Evolutionary conservation across 2,888 invertebrate species (phyloP), one percentile per base, ranked within the genome.

Genomic region (Nowickia ferox): DNA sequence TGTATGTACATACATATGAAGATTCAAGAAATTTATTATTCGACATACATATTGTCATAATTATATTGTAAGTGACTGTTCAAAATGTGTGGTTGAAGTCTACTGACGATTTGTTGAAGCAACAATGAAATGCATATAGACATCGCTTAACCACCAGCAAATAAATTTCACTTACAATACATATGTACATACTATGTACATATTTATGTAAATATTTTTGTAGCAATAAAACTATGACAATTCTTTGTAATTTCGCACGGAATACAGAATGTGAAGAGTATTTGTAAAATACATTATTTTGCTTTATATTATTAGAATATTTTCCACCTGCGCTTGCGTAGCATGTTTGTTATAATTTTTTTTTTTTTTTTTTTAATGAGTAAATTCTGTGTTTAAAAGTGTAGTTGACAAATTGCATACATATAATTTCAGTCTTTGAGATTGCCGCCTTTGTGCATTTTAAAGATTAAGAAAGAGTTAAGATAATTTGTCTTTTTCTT

Each of bases 391-490:
- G 48, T 74, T 78, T 61, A 81, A 80, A 81, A 75, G 78, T 42
- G 66, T 79, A 75, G 53, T 86, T 83, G 86, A 86, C 86, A 86
- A 86, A 86, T 86, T 86, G 82, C 82, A 86, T 86, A 79, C 82
- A 86, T 83, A 75, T 86, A 87, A 87, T 86, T 89, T 91, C 91
- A 91, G 91, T 91, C 91, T 91, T 91, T 90, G 89, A 90, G 90
- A 90, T 91, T 91, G 90, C 90, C 91, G 91, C 91, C 90, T 89
- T 91, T 91, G 91, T 91, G 91, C 91, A 91, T 90, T 89, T 75
- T 63, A 82, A 65, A 75, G 65, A 82, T 59, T 74, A 68, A 76
- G 75, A 71, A 76, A 38, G 51, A 22, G 9, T 65, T 82, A 68
- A 55, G n/a, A 38, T 66, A 57, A 44, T 59, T 57, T 42, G 30